A percentile compares a stretch with the other conserved stretches of the same genome.
Evolutionary conservation across 2,888 invertebrate species (phyloP).

Genomic region (Uropetala carovei): DNA sequence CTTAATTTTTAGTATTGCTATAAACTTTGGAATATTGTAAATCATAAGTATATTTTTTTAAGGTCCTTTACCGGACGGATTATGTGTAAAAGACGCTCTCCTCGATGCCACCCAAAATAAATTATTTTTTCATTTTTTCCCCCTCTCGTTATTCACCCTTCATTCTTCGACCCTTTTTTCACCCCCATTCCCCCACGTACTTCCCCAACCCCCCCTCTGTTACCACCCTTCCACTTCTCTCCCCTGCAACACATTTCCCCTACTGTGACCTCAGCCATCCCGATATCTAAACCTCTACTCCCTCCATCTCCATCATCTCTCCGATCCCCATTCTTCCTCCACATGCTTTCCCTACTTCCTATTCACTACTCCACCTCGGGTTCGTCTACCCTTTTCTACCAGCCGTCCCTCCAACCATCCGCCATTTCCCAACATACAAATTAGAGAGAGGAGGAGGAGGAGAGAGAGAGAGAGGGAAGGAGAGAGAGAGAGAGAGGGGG

Average conservation of each 20-base stretch:
- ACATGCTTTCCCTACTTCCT: not conserved
- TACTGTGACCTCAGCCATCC: not conserved
- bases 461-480: not conserved
- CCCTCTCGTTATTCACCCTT: too few relatives aligned
- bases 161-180: too few relatives aligned
- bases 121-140: too few relatives aligned
- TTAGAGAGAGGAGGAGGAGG: slow-evolving; percentile 9
- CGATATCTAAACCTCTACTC: not conserved
- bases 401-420: not conserved
- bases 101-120: too few relatives aligned
- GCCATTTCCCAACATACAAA: not conserved
- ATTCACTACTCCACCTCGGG: not conserved
- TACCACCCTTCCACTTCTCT: not conserved
- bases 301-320: not conserved
- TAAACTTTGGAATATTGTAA: too few relatives aligned
- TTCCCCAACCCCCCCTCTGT: not conserved
- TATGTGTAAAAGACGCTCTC: too few relatives aligned
- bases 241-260: not conserved
- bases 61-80: too few relatives aligned
- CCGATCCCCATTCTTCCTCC: not conserved
- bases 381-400: not conserved
- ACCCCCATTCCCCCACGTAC: too few relatives aligned
- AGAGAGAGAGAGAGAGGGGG: not conserved
- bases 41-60: too few relatives aligned
- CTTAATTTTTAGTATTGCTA: too few relatives aligned